Evolutionary conservation across 1,140 invertebrate species (phyloP), one percentile per base, ranked within the genome.

Genomic region (Leptestheria dahalacensis): DNA sequence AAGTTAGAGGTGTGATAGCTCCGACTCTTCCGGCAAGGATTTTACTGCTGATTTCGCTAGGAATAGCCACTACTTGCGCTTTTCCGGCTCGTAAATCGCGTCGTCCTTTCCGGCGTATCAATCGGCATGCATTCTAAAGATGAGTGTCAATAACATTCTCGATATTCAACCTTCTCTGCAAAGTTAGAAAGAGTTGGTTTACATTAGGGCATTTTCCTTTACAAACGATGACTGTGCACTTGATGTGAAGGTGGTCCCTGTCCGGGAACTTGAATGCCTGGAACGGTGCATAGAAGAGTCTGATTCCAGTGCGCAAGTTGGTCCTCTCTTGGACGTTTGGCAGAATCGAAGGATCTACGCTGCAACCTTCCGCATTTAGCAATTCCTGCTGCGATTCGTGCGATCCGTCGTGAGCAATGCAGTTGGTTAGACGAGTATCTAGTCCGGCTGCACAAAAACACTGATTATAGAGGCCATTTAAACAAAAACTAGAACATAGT

Each of bases 221-320:
- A 66, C 85, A 88, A 75, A 65, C 84, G 68, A 59, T 76, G 73
- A 75, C 83, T 79, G 51, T 77, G 77, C 72, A 73, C 46, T 68
- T 65, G 12, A 88, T 72, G 70, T 86, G 84, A 11, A 87, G 69
- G 57, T 80, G 78, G 55, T 83, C 81, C 62, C 83, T 72, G 65
- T 85, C 84, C 15, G 84, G 84, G 72, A 88, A 87, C 66, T 86
- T 86, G 65, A 88, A 88, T 4, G 84, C 84, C 11, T 81, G 77
- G 72, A 88, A 87, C 28, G 78, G 79, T 0, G 83, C 78, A 58
- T 72, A 66, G 20, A 68, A 60, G 0, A 70, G 60, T 18, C 66
- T 68, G 2, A 64, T 60, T 1, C 61, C 54, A 3, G 61, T 50
- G 41, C 51, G 25, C 1, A n/a, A 18, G 53, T 53, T 59, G 11